Conservation (phyloP, 2,113 vertebrate genomes). For the Gymnobelideus leadbeateri region DNA sequence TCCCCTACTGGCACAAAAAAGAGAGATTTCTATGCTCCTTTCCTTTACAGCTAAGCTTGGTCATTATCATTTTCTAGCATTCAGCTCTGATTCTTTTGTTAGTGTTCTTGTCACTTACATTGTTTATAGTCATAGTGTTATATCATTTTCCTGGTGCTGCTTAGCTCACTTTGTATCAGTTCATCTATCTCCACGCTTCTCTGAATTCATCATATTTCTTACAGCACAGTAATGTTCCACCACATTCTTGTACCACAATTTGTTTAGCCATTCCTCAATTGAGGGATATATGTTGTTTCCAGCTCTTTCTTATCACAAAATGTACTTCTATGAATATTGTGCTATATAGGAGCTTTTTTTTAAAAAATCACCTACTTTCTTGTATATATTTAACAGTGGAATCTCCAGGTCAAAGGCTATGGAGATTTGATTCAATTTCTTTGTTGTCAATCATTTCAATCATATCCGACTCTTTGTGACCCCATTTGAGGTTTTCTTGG, state of each 20-base stretch:
- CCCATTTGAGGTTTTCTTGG: too few species aligned
- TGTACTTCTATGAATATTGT: background rate
- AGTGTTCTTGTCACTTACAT: too few species aligned
- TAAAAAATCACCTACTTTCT: background rate
- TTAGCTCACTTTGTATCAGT: too few species aligned
- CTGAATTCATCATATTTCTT: background rate
- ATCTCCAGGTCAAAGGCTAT: background rate
- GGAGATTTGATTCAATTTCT: background rate
- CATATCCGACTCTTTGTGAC: too few species aligned
- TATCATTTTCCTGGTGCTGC: too few species aligned
- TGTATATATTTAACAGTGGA: background rate
- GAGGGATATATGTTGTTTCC: background rate
- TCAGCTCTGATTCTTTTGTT: too few species aligned
- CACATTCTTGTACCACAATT: background rate
- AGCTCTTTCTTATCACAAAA: too few species aligned
- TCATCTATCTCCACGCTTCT: background rate
- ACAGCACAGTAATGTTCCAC: background rate
- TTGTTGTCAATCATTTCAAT: background rate
- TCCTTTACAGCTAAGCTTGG: too few species aligned
- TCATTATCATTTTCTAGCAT: too few species aligned
- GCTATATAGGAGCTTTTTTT: background rate
- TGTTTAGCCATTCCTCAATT: background rate
- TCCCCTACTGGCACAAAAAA: too few species aligned
- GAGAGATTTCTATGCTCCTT: too few species aligned
- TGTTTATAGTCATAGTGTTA: too few species aligned